Conservation (phyloP, 2,797 vertebrate species). For the Simalia tracyae region DNA sequence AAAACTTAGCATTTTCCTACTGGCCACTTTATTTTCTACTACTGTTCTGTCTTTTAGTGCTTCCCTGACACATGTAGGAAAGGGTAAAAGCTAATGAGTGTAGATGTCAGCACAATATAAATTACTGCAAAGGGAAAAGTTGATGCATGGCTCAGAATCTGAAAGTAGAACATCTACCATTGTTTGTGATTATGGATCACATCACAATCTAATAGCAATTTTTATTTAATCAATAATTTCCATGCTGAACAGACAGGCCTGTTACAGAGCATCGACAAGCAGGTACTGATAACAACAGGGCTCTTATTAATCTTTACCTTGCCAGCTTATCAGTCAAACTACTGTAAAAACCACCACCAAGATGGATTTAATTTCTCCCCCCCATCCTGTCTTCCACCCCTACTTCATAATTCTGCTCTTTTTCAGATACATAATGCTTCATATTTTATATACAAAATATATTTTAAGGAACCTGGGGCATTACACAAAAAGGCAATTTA, state of each 20-base stretch:
- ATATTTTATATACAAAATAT: constrained; percentile 69
- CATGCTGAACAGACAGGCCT: constrained; percentile 93
- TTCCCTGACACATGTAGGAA: constrained; percentile 67
- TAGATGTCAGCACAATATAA: constrained; percentile 81
- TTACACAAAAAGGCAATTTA: constrained; percentile 76
- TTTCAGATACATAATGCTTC: constrained; percentile 55
- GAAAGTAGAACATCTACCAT: constrained; percentile 81
- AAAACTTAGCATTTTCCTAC: constrained; percentile 55
- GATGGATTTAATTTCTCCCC: constrained; percentile 80
- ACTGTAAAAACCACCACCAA: constrained; percentile 86
- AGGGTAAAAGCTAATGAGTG: constrained; percentile 75
- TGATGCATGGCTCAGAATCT: constrained; percentile 87
- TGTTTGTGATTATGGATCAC: constrained; percentile 87
- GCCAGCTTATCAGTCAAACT: constrained; percentile 88
- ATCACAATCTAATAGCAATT: constrained; percentile 95
- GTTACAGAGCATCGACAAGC: constrained; percentile 92
- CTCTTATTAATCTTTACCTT: constrained; percentile 93
- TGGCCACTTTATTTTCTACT: constrained; percentile 37
- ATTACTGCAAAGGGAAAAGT: constrained; percentile 79
- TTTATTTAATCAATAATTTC: constrained; percentile 99
- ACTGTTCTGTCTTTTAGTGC: constrained; percentile 64
- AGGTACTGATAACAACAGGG: constrained; percentile 89
- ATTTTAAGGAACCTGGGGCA: constrained; percentile 76
- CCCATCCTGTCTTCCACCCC: constrained; percentile 31
- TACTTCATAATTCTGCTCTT: constrained; percentile 49